Conservation (phyloP, 2,888 invertebrate genomes). For the Torymus aiolomorphi region DNA sequence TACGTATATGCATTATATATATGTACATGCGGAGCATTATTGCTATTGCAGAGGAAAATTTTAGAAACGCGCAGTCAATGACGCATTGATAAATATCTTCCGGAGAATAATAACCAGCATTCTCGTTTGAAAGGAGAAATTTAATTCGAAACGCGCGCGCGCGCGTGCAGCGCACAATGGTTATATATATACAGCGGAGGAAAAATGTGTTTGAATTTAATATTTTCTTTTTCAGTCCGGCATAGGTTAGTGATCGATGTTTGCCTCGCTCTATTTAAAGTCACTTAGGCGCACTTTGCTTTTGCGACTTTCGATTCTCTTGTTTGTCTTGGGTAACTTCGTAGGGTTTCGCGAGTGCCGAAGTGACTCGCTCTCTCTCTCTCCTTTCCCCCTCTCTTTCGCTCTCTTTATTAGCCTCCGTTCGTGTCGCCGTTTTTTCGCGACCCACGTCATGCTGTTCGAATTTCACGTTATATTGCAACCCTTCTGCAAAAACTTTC, state of each 20-base stretch:
- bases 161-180: not conserved
- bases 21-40: too few relatives aligned
- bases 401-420: too few relatives aligned
- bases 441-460: not conserved
- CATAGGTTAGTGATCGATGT: conserved; percentile 18
- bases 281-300: conserved; percentile 32
- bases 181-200: too few relatives aligned
- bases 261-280: conserved; percentile 48
- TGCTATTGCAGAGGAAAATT: conserved; percentile 12
- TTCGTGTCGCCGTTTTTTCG: conserved; percentile 16
- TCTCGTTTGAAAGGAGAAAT: not conserved
- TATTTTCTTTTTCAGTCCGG: not conserved
- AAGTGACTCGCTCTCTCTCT: conserved; percentile 23
- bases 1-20: too few relatives aligned
- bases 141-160: not conserved
- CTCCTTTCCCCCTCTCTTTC: not conserved
- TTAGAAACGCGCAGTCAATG: conserved; percentile 5
- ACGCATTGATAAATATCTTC: conserved; percentile 10
- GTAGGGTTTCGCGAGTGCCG: conserved; percentile 38
- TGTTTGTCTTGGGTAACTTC: conserved; percentile 45
- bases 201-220: conserved; percentile 8
- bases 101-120: not conserved
- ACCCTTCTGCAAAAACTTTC: not conserved
- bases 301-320: conserved; percentile 46
- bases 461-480: not conserved